phyloP scores from a whole-genome alignment of 2,888 invertebrate species.

The Diaprepes abbreviatus region DNA sequence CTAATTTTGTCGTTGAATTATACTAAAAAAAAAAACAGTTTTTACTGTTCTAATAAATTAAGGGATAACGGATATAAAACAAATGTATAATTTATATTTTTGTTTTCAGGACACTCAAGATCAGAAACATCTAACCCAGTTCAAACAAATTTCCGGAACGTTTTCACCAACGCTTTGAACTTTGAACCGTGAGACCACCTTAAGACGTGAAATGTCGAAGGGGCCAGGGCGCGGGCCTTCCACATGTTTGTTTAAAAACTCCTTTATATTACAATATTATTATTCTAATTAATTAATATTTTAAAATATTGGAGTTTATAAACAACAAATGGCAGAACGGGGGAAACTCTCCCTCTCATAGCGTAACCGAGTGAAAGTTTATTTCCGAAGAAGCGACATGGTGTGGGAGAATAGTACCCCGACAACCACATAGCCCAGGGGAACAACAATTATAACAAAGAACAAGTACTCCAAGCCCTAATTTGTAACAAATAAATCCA shows the following conservation, averaged over 20 bases:
- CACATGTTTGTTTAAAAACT: not conserved
- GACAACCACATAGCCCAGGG: not conserved
- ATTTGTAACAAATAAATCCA: not conserved
- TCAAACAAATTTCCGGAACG: not conserved
- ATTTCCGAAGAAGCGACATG: not conserved
- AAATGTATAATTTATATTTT: too few species aligned
- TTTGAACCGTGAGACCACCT: conserved; percentile 1
- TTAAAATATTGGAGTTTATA: not conserved
- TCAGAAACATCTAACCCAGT: too few species aligned
- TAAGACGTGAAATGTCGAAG: not conserved
- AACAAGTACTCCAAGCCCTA: not conserved
- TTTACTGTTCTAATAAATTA: too few species aligned
- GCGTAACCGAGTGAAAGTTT: not conserved
- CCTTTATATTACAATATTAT: not conserved
- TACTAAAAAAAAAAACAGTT: too few species aligned
- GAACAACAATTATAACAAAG: not conserved
- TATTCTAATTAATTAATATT: too few species aligned
- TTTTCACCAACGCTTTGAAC: not conserved
- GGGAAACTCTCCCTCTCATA: not conserved
- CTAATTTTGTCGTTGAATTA: too few species aligned
- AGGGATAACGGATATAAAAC: too few species aligned
- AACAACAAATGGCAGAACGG: not conserved
- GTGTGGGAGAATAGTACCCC: not conserved
- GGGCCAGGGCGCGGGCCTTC: not conserved
- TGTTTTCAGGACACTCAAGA: too few species aligned